Conservation (phyloP, 2,888 invertebrate species). For the Campaea margaritaria region DNA sequence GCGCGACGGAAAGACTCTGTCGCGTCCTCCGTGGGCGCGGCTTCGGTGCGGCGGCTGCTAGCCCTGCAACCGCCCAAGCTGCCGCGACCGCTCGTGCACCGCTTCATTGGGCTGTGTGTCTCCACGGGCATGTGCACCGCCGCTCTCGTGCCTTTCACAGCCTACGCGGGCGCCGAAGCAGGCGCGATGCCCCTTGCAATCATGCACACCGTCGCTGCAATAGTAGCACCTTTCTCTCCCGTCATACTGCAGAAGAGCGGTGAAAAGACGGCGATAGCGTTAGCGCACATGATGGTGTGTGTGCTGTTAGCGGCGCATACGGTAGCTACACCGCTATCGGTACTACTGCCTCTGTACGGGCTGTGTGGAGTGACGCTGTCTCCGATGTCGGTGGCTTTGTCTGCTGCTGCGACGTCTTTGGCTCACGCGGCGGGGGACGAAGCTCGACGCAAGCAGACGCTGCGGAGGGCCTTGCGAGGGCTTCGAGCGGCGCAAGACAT, state of each 20-base stretch:
- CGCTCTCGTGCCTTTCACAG: conserved; percentile 86
- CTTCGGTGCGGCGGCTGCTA: conserved; percentile 90
- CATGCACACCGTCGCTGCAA: conserved; percentile 86
- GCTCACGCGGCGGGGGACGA: conserved; percentile 83
- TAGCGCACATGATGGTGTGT: conserved; percentile 83
- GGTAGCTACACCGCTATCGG: conserved; percentile 67
- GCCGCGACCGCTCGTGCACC: conserved; percentile 77
- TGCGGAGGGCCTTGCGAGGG: conserved; percentile 74
- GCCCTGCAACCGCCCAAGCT: conserved; percentile 81
- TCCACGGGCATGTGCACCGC: conserved; percentile 87
- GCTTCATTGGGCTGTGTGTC: conserved; percentile 83
- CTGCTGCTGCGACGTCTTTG: conserved; percentile 85
- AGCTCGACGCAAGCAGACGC: conserved; percentile 64
- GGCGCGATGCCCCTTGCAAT: conserved; percentile 87
- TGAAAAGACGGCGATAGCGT: conserved; percentile 69
- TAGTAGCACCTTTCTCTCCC: conserved; percentile 81
- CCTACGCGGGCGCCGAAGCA: conserved; percentile 78
- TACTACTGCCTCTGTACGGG: conserved; percentile 72
- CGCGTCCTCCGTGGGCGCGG: conserved; percentile 90
- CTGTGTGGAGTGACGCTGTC: conserved; percentile 85
- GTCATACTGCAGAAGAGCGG: conserved; percentile 76
- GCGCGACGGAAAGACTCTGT: conserved; percentile 87
- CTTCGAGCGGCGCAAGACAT: conserved; percentile 77
- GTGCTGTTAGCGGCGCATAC: conserved; percentile 86
- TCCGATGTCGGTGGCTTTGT: conserved; percentile 84